Evolutionary conservation across 2,113 vertebrate species (phyloP).

Genomic region (Pleuronectes platessa): DNA sequence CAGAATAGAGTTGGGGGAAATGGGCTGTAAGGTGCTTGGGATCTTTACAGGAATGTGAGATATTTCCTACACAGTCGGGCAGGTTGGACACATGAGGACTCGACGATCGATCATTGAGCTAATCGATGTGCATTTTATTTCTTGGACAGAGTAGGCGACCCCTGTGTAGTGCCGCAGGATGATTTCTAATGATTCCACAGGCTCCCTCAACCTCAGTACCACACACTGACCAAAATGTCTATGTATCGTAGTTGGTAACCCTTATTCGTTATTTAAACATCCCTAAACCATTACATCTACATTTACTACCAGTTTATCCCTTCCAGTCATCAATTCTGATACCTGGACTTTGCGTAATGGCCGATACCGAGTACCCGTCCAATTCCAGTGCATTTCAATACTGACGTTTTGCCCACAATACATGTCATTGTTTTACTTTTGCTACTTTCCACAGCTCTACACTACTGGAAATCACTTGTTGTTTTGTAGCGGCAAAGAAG

Average conservation of each 20-base stretch:
- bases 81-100: too few species aligned
- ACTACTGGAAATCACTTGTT: too few species aligned
- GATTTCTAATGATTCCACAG: not conserved
- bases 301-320: not conserved
- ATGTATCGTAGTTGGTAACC: not conserved
- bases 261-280: too few species aligned
- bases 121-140: not conserved
- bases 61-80: not conserved
- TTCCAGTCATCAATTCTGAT: too few species aligned
- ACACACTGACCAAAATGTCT: not conserved
- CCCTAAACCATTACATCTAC: not conserved
- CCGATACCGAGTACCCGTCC: too few species aligned
- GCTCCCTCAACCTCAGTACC: too few species aligned
- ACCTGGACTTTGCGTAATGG: too few species aligned
- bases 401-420: too few species aligned
- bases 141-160: not conserved
- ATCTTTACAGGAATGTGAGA: not conserved
- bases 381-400: too few species aligned
- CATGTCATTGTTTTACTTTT: too few species aligned
- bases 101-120: not conserved
- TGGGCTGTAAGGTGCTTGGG: not conserved
- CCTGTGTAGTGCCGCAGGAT: not conserved
- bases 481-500: too few species aligned
- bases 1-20: not conserved
- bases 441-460: too few species aligned